phyloP scores from a whole-genome alignment of 1,140 invertebrate genomes.

The Dendroctonus ponderosae region DNA sequence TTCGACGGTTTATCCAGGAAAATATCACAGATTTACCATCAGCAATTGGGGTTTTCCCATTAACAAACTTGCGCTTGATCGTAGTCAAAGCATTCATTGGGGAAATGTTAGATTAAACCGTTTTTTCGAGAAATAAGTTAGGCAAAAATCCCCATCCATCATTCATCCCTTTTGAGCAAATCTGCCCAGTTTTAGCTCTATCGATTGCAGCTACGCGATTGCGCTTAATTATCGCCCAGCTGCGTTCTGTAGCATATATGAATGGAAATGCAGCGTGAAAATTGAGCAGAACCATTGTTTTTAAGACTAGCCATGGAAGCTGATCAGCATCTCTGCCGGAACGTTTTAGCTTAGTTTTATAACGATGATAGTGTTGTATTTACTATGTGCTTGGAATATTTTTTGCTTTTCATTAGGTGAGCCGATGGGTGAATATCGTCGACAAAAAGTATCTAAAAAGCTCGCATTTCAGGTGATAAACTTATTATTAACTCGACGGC shows the following conservation, averaged over 20 bases:
- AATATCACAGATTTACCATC: no score
- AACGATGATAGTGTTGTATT: slow-evolving; percentile 29
- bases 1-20: no score
- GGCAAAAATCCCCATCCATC: no score
- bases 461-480: background rate
- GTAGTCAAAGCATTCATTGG: no score
- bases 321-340: slow-evolving; percentile 36
- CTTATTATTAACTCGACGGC: background rate
- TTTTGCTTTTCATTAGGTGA: background rate
- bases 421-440: background rate
- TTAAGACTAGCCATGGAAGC: slow-evolving; percentile 2
- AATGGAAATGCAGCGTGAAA: background rate
- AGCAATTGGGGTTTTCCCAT: no score
- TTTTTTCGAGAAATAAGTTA: no score
- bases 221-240: slow-evolving; percentile 29
- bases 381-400: slow-evolving; percentile 16
- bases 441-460: background rate
- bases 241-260: background rate
- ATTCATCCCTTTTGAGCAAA: no score
- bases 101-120: no score
- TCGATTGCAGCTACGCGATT: slow-evolving; percentile 37
- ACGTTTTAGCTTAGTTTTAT: slow-evolving; percentile 20
- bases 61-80: no score
- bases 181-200: slow-evolving; percentile 36
- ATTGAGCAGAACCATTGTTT: background rate